Evolutionary conservation across 2,113 vertebrate species (phyloP), one percentile per base, ranked within the genome.

Genomic region (Mandrillus leucophaeus): DNA sequence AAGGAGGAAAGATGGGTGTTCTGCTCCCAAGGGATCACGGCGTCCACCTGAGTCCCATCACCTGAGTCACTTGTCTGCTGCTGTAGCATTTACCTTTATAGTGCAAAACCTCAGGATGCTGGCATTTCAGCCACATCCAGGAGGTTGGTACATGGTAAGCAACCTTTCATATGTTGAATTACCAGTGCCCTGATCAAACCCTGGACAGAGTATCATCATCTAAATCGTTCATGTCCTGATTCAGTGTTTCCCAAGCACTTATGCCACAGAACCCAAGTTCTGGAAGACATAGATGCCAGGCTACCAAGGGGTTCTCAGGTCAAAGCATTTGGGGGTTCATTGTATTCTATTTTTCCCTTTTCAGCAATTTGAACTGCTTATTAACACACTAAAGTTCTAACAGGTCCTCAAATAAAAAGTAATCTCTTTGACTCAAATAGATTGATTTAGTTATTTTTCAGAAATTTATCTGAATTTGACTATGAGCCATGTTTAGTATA

Each of bases 381-480:
- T 48, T 80, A 68, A 16, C 48, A 78, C 12, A n/a, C n/a, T 83
- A 70, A 95, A 88, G 45, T n/a, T 95, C 27, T 52, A 30, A 61
- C 23, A 81, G 45, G 35, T 84, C 35, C 86, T 78, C 90, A 88
- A 52, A 80, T 75, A 59, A 88, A 48, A 73, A 14, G 23, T 88
- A 20, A 45, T 38, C 38, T 70, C 52, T 96, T 75, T 88, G 61
- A 96, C 30, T 90, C 55, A 80, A 38, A 59, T 75, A 52, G 11
- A 68, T 72, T 70, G 80, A 90, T 48, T 86, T 83, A 57, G 4
- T 38, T 75, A 6, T 80, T 57, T 82, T 93, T 83, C 70, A 92
- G 7, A 79, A 59, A 73, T 88, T 81, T 91, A 20, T 84, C 86
- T 93, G n/a, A 70, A 91, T 91, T 96, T 95, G 82, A 52, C n/a